Conservation (phyloP, 2,113 vertebrate genomes). For the Dipodomys spectabilis region DNA sequence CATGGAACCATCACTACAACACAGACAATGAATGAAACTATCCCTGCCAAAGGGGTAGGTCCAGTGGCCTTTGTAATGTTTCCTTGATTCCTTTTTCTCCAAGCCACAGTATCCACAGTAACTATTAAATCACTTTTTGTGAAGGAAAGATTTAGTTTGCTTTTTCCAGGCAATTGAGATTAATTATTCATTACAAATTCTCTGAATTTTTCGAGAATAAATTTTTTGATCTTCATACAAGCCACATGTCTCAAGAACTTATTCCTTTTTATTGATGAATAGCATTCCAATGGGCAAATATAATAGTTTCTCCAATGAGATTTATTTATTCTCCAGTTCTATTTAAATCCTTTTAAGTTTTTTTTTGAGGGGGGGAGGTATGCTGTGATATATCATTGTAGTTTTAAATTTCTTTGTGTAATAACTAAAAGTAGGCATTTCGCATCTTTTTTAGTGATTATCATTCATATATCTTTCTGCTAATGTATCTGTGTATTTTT, state of each 20-base stretch:
- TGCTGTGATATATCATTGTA: not conserved
- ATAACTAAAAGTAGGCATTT: not conserved
- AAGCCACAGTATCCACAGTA: not conserved
- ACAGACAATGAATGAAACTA: not conserved
- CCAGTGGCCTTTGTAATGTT: not conserved
- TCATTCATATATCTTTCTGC: not conserved
- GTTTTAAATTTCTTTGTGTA: constrained; percentile 21
- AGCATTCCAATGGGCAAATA: not conserved
- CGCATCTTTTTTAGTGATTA: not conserved
- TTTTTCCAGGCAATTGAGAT: not conserved
- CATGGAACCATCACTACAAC: not conserved
- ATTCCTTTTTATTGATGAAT: not conserved
- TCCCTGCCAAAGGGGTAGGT: not conserved
- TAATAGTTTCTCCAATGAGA: not conserved
- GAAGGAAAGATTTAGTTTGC: not conserved
- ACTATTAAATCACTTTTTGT: not conserved
- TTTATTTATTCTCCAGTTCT: not conserved
- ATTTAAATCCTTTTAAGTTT: not conserved
- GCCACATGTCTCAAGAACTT: not conserved
- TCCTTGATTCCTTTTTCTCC: not conserved
- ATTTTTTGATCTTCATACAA: not conserved
- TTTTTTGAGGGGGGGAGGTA: too few species aligned
- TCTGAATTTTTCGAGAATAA: not conserved
- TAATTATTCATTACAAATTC: not conserved
- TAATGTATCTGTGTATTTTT: not conserved